phyloP scores from a whole-genome alignment of 2,113 vertebrate species.

The Oreamnos americanus region DNA sequence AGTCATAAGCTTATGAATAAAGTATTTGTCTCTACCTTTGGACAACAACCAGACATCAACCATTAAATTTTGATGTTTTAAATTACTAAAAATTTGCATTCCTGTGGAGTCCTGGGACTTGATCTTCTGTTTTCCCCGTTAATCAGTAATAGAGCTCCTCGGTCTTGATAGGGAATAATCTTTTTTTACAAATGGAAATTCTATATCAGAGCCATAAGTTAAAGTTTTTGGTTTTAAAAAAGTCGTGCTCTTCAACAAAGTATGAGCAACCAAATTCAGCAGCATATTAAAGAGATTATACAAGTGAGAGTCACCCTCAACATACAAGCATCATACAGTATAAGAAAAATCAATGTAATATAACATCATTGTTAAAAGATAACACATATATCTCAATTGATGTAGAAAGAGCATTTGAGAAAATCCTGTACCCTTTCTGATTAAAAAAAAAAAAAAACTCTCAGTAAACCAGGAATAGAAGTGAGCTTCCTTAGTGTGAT shows the following conservation, averaged over 20 bases:
- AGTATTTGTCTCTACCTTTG: background rate
- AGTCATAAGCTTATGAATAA: background rate
- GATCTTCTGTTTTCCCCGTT: background rate
- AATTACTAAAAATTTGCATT: background rate
- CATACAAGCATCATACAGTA: background rate
- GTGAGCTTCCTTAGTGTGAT: background rate
- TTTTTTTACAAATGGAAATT: background rate
- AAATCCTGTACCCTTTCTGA: background rate
- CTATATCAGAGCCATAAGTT: background rate
- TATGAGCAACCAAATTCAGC: background rate
- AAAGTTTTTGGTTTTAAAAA: background rate
- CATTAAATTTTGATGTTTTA: conserved; percentile 8
- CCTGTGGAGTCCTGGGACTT: background rate
- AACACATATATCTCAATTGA: background rate
- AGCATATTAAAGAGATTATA: background rate
- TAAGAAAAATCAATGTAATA: background rate
- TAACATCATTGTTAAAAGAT: background rate
- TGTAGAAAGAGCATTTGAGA: background rate
- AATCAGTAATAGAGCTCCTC: background rate
- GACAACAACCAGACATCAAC: background rate
- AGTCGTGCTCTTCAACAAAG: background rate
- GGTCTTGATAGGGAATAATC: background rate
- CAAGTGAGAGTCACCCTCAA: background rate
- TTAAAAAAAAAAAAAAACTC: background rate
- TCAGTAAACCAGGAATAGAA: background rate